Percentiles rank a stretch among this genome's conserved stretches.
phyloP scores from a whole-genome alignment of 2,797 vertebrate species.

The Cottoperca gobio region DNA sequence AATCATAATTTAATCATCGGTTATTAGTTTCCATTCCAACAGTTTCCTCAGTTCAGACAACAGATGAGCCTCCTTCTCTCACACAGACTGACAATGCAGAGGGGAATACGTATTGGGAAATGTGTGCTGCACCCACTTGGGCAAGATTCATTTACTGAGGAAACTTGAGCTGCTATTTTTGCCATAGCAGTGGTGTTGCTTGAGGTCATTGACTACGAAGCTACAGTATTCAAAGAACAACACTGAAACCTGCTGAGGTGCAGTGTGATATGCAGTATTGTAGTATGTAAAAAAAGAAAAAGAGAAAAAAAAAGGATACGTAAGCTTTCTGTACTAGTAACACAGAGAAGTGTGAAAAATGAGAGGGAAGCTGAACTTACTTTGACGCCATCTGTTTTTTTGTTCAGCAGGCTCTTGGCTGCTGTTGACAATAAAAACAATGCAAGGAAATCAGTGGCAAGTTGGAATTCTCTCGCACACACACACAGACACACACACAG shows the following conservation, averaged over 20 bases:
- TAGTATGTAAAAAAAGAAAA: too few relatives aligned
- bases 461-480: too few relatives aligned
- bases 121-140: slow-evolving; percentile 13
- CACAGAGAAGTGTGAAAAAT: neutral
- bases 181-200: neutral
- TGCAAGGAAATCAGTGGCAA: slow-evolving; percentile 28
- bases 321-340: neutral
- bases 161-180: slow-evolving; percentile 1
- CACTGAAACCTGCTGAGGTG: neutral
- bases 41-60: slow-evolving; percentile 16
- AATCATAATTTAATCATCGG: slow-evolving; percentile 37
- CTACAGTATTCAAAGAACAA: neutral
- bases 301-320: fast-evolving
- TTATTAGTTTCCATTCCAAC: slow-evolving; percentile 46
- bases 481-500: slow-evolving; percentile 11
- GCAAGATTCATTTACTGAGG: neutral
- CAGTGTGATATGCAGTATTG: fast-evolving
- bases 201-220: neutral
- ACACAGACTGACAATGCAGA: slow-evolving; percentile 2
- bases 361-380: slow-evolving; percentile 79
- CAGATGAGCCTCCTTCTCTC: slow-evolving; percentile 21
- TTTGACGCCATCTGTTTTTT: slow-evolving; percentile 95
- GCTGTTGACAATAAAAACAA: slow-evolving; percentile 84
- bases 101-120: slow-evolving; percentile 27
- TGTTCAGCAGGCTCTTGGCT: slow-evolving; percentile 94